Percentiles rank a stretch among this genome's conserved stretches.
These are phyloP conservation scores for Pangasius djambal DNA, from an alignment of 2,797 vertebrate species.

Conservation along the genomic window DNA sequence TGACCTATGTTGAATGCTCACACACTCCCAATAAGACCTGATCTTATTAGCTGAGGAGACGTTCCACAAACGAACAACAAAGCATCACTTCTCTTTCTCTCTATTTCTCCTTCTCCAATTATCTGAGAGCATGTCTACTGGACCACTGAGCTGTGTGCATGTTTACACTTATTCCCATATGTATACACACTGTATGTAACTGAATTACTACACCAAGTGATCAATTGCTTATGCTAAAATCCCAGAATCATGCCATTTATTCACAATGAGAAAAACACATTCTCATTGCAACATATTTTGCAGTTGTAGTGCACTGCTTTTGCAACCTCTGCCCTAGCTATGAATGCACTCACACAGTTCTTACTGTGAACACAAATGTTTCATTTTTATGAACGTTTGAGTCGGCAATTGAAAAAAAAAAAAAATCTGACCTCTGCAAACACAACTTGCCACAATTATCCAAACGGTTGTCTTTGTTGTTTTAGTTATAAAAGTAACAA, in stretches of 20 bases:
- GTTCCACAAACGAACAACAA: conserved; percentile 43
- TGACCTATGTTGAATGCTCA: conserved; percentile 36
- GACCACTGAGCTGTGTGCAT: background rate
- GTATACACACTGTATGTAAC: background rate
- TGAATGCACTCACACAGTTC: too few relatives aligned
- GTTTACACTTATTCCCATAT: background rate
- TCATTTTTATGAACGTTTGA: background rate
- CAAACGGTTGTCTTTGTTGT: background rate
- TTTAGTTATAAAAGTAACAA: background rate
- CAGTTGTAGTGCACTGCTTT: background rate
- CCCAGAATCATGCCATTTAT: background rate
- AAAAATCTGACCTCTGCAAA: background rate
- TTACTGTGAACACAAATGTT: background rate
- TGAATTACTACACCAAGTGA: background rate
- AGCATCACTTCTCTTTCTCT: background rate
- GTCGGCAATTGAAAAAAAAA: background rate
- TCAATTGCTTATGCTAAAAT: conserved; percentile 14
- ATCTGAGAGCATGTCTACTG: conserved; percentile 6
- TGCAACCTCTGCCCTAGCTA: background rate
- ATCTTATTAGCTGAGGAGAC: conserved; percentile 43
- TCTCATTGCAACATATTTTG: background rate
- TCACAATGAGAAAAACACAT: background rate
- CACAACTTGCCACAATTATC: background rate
- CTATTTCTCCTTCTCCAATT: conserved; percentile 40
- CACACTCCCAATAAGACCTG: conserved; percentile 31